Percentiles rank a stretch among this genome's conserved stretches.
phyloP scores from a whole-genome alignment of 2,113 vertebrate species.

The Colius striatus region DNA sequence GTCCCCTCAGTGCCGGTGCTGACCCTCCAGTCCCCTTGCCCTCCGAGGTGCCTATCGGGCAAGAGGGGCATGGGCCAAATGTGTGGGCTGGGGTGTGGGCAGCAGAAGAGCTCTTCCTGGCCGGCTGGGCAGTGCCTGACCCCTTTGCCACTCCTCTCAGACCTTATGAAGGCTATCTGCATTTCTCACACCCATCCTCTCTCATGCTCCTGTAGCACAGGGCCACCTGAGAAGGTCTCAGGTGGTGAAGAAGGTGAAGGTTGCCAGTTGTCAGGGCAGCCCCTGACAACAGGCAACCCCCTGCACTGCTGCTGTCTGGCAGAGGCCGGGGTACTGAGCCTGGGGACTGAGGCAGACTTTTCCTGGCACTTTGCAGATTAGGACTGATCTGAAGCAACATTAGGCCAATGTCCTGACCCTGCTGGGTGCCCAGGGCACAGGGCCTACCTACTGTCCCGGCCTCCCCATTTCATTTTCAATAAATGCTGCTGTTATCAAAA shows the following conservation, averaged over 20 bases:
- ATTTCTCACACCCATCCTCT: too few relatives aligned
- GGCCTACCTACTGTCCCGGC: not conserved
- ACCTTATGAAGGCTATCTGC: not conserved
- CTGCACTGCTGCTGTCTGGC: not conserved
- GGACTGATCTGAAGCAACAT: not conserved
- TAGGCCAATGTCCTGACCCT: too few relatives aligned
- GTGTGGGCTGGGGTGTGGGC: not conserved
- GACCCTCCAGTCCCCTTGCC: too few relatives aligned
- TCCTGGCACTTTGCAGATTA: not conserved
- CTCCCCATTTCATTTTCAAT: accelerated
- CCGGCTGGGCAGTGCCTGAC: not conserved
- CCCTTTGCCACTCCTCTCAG: not conserved
- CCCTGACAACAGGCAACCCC: not conserved
- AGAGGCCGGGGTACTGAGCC: not conserved
- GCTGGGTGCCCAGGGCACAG: too few relatives aligned
- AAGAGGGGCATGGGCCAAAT: not conserved
- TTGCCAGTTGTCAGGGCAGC: too few relatives aligned
- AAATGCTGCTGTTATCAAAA: not conserved
- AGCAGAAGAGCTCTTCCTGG: not conserved
- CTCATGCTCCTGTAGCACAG: not conserved
- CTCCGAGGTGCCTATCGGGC: not conserved
- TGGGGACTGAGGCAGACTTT: not conserved
- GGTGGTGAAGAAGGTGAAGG: too few relatives aligned
- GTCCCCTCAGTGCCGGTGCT: not conserved
- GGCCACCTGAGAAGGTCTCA: not conserved